A percentile compares a stretch with the other conserved stretches of the same genome.
Conservation (phyloP, 2,797 vertebrate species). For the Varecia variegata region DNA sequence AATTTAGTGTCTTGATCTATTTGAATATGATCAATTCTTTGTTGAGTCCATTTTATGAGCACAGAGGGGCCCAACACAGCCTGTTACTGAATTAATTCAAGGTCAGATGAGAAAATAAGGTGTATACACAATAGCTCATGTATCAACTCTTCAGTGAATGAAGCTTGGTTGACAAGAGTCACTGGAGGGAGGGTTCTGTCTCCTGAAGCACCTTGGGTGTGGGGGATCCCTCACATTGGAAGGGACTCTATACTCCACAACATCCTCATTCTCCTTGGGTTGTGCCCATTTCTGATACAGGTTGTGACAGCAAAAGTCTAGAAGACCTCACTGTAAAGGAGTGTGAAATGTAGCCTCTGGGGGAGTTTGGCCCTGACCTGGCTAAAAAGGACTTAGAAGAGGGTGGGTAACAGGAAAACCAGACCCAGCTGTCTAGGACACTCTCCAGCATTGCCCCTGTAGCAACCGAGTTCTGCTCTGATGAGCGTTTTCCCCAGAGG, state of each 20-base stretch:
- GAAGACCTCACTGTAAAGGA: neutral
- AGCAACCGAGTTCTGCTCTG: neutral
- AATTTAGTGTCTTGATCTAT: neutral
- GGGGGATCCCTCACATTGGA: neutral
- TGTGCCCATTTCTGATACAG: neutral
- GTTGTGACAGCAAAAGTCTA: neutral
- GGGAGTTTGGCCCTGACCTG: neutral
- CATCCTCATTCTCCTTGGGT: neutral
- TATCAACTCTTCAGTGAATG: neutral
- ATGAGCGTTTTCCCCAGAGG: neutral
- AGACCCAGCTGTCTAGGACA: neutral
- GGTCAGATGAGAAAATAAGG: neutral
- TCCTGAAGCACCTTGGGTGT: neutral
- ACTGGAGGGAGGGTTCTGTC: neutral
- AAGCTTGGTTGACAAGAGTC: neutral
- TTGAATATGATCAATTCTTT: constrained; percentile 8
- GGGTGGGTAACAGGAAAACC: neutral
- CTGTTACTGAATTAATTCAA: neutral
- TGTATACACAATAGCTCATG: neutral
- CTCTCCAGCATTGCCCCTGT: no score
- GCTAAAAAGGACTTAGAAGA: neutral
- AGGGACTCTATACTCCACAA: neutral
- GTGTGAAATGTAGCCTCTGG: neutral
- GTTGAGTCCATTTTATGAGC: neutral
- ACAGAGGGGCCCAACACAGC: neutral